These are phyloP conservation scores for Apotomis capreana DNA, from an alignment of 2,888 invertebrate species.

Conservation along the genomic window DNA sequence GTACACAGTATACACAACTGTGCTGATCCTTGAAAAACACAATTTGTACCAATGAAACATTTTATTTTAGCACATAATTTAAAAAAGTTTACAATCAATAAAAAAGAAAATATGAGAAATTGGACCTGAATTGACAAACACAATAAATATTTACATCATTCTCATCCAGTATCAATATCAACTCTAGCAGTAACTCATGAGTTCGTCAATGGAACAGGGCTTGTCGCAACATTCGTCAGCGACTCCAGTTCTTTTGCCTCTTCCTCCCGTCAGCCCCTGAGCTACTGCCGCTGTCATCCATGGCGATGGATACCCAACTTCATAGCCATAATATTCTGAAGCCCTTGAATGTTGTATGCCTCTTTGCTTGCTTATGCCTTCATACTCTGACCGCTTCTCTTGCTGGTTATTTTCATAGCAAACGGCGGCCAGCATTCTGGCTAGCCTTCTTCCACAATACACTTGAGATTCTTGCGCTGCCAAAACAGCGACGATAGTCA, in stretches of 20 bases:
- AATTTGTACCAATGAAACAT: too few relatives aligned
- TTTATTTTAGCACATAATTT: too few relatives aligned
- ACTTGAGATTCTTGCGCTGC: background rate
- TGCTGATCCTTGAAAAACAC: too few relatives aligned
- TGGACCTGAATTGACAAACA: too few relatives aligned
- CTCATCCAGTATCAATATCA: too few relatives aligned
- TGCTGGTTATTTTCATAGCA: background rate
- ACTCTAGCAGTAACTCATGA: slow-evolving; percentile 11
- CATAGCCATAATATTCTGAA: background rate
- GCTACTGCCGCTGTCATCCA: background rate
- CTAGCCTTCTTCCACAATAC: background rate
- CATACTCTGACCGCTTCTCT: background rate
- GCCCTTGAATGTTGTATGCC: too few relatives aligned
- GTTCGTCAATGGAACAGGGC: slow-evolving; percentile 15
- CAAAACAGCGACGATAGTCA: background rate
- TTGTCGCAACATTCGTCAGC: slow-evolving; percentile 17
- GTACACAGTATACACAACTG: too few relatives aligned
- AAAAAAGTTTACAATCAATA: too few relatives aligned
- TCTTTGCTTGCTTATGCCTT: background rate
- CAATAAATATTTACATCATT: too few relatives aligned
- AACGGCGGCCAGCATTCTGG: background rate
- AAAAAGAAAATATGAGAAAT: too few relatives aligned
- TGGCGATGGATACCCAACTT: background rate
- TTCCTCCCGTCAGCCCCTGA: background rate
- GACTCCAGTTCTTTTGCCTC: slow-evolving; percentile 1